Evolutionary conservation across 2,888 invertebrate genomes (phyloP), one percentile per base, ranked within the genome.

Genomic region (Eucera pruinosa): DNA sequence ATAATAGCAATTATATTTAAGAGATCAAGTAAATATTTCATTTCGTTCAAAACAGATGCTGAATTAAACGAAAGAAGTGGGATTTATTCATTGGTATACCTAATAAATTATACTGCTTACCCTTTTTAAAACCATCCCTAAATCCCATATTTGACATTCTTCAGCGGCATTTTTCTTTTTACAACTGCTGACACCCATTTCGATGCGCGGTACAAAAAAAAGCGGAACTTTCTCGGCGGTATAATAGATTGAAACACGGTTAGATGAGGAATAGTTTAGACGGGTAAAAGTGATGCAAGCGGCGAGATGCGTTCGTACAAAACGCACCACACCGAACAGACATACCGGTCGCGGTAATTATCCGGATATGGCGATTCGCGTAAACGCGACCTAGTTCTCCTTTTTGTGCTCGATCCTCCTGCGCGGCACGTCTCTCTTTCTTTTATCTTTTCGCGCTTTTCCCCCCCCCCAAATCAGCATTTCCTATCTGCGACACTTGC

Each of bases 321-420:
- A 82, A 75, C 65, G 55, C 62, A 27, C 23, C 71, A 54, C 77
- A 67, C 3, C 67, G 39, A 67, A 78, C 76, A 47, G 62, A 47
- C 75, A 78, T 82, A 73, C 79, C 68, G 85, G 78, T 83, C 80
- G 82, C 61, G 66, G 86, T 86, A 85, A 86, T 87, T 86, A 86
- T 87, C 87, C 82, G 87, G 82, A 86, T 86, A 87, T 84, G 87
- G 83, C 66, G 81, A 87, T 87, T 86, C 87, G 85, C 78, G 84
- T 84, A 82, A 83, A 84, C 81, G 85, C 86, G 86, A 85, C 87
- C 87, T 77, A 87, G 80, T 87, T 87, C 82, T 69, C 72, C 77
- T 81, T 71, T 80, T 69, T 76, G 70, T 70, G 55, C 58, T n/a
- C 71, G 81, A 54, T 64, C 65, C 72, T 81, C 83, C 75, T 85